Base-by-base conservation (phyloP, 2,113 vertebrate genomes). In the Okapia johnstoni region DNA sequence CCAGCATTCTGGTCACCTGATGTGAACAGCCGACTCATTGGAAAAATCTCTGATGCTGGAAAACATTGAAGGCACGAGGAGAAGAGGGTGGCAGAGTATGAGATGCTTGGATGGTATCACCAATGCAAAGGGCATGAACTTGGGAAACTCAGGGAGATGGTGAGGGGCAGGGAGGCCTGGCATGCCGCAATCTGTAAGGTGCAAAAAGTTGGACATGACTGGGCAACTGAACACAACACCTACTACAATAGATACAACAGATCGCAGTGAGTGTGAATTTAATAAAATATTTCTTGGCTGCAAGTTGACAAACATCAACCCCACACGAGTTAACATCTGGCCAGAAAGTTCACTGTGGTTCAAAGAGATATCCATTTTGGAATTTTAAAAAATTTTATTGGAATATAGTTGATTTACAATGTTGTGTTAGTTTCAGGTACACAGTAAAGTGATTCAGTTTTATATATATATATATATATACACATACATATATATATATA, bases 341-440 rank as follows among this genome's bases (percentile, higher is more conserved):
- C 80, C 85, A 97, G 85, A 97, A 83, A 54, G 40, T 77, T 94
- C 25, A 52, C 63, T 94, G 46, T 48, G 52, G 93, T 33, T 93
- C 58, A 93, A 80, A 93, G 55, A 88, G 19, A 92, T 52, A 87
- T 13, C 90, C 11, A n/a, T 83, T 88, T 46, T 55, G 28, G 40
- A 43, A 76, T 76, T 76, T 26, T 26, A 7, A 43, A 76, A 43
- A 43, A 76, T 8, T 26, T 43, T 43, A 15, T 76, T 76, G 70
- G 23, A 26, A 43, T 76, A 76, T 25, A 76, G 70, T 43, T 43
- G 40, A 43, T 26, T 73, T 43, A 76, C 23, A 73, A 26, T 43
- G 70, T 43, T 76, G 36, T 76, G 23, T 43, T 76, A 43, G 70
- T 76, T 76, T 26, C 40, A 43, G 40, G 70, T 43, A 43, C 23